These are phyloP conservation scores for Pteronura brasiliensis DNA, from an alignment of 2,113 vertebrate genomes.

Conservation along the genomic window DNA sequence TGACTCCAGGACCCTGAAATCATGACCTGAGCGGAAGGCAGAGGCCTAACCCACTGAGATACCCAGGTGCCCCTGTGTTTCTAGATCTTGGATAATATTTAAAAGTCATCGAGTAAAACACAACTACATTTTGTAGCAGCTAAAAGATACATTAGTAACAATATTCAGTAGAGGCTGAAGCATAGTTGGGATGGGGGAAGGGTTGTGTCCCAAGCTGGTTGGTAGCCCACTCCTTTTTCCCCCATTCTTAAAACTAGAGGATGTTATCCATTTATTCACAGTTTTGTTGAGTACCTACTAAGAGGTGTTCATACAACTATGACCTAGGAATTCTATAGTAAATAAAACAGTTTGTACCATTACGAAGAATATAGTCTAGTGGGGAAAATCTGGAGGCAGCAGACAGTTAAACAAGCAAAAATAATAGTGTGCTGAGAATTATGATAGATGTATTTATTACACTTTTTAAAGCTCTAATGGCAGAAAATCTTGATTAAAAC, in stretches of 20 bases:
- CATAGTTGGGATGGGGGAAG: not conserved
- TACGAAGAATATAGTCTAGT: not conserved
- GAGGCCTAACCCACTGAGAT: no score
- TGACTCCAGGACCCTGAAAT: no score
- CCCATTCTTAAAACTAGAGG: not conserved
- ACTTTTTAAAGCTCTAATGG: not conserved
- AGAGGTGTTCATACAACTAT: not conserved
- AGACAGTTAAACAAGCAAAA: not conserved
- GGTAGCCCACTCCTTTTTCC: not conserved
- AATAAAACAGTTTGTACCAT: not conserved
- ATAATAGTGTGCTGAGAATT: not conserved
- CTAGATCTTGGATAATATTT: not conserved
- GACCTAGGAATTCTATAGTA: not conserved
- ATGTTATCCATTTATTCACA: not conserved
- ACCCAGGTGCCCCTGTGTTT: not conserved
- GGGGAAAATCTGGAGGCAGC: not conserved
- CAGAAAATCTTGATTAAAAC: not conserved
- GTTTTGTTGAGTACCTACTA: not conserved
- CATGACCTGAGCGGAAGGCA: no score
- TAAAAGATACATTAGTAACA: not conserved
- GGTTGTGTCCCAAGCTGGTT: no score
- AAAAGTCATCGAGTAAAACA: not conserved
- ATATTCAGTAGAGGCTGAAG: not conserved
- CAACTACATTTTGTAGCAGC: not conserved
- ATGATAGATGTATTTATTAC: not conserved